Evolutionary conservation across 2,797 vertebrate genomes (phyloP).

Genomic region (Pipistrellus nathusii): DNA sequence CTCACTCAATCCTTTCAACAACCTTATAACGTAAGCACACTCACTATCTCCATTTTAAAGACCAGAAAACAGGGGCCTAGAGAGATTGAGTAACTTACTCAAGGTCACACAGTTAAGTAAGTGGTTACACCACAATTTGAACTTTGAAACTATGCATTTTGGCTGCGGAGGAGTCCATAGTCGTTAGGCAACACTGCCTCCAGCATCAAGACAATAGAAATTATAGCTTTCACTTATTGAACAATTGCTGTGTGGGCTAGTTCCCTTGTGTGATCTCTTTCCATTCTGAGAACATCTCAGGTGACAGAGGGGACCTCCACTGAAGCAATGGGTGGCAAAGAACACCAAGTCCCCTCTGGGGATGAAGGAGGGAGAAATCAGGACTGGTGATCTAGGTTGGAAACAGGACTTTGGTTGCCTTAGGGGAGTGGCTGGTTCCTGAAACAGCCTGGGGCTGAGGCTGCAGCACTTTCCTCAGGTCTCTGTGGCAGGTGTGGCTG

Average conservation of each 20-base stretch:
- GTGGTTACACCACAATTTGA: background rate
- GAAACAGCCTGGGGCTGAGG: background rate
- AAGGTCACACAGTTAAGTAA: background rate
- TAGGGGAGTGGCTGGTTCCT: background rate
- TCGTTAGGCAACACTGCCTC: background rate
- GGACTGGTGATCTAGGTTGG: background rate
- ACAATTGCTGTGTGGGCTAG: background rate
- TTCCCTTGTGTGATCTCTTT: background rate
- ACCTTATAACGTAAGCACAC: background rate
- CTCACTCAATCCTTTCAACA: background rate
- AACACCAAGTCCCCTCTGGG: background rate
- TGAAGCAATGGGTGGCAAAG: background rate
- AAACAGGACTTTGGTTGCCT: constrained; percentile 27
- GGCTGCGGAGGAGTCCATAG: background rate
- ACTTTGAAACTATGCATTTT: background rate
- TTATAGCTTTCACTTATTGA: background rate
- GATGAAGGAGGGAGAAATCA: background rate
- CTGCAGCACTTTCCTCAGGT: background rate
- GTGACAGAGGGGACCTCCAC: background rate
- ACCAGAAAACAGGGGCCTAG: background rate
- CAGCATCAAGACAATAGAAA: background rate
- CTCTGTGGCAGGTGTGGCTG: background rate
- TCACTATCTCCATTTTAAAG: background rate
- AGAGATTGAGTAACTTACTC: background rate
- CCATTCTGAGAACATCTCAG: background rate